Evolutionary conservation across 2,113 vertebrate species (phyloP), one percentile per base, ranked within the genome.

Genomic region (Neodontobutis hainanensis): DNA sequence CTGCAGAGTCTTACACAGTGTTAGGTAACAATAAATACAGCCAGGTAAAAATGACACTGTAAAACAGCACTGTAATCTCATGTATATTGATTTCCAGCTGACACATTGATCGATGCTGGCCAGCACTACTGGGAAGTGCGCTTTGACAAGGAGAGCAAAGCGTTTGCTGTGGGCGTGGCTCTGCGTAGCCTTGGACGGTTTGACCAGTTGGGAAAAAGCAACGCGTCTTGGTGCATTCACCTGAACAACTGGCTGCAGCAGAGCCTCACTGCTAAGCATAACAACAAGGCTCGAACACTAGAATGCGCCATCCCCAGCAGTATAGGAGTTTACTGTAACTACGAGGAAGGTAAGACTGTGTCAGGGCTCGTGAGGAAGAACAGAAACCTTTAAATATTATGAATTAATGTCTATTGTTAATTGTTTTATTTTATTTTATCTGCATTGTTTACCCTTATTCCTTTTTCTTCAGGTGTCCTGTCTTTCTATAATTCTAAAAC

Each of bases 181-280:
- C 93, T 98, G 61, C 92, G 97, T 7, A 95, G 91, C 79, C 92
- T 99, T 43, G 96, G 97, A 40, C 92, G 94, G n/a, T 99, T 99
- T 0, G 97, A 98, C 84, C 96, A 96, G 90, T 81, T 99, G 85
- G 96, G 97, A 72, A 96, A 97, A 85, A 98, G 92, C 2, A 69
- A 90, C 0, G 93, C 95, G 0, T 98, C 96, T 47, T 99, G 96
- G 97, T 98, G 97, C 89, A 91, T 99, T 73, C 96, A 99, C 61
- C 92, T 96, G 64, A 98, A 97, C 92, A 98, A 97, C 93, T 97
- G 97, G 97, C 93, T 98, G 55, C 97, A 98, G 91, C 94, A 96
- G 93, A 97, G 94, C 89, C 95, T 98, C 89, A 95, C 94, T 0
- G 97, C 97, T 81, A 99, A 99, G 85, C 96, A 99, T 62, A 95